A percentile compares a stretch with the other conserved stretches of the same genome.
Conservation (phyloP, 2,888 invertebrate genomes). For the Cenopis cana region DNA sequence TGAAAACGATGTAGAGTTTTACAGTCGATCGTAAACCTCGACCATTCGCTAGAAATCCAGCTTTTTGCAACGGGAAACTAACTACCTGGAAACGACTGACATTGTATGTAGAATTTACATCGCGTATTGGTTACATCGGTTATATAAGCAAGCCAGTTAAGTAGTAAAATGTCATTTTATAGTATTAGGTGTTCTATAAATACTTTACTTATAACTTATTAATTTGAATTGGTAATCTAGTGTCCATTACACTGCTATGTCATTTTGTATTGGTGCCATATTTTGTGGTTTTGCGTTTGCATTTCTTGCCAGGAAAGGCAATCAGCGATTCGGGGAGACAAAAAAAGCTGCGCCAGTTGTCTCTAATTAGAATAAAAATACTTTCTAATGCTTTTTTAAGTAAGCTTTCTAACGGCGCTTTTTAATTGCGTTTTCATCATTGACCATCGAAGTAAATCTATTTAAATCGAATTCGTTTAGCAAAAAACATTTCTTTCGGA, state of each 20-base stretch:
- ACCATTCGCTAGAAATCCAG: constrained; percentile 7
- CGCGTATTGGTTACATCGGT: constrained; percentile 1
- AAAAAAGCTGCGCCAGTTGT: not conserved
- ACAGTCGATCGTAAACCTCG: constrained; percentile 4
- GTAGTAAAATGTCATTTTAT: not conserved
- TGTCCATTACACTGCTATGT: not conserved
- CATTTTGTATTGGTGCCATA: not conserved
- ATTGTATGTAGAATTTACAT: constrained; percentile 18
- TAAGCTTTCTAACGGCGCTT: not conserved
- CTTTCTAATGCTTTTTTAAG: not conserved
- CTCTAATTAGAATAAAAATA: not conserved
- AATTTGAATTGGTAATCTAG: not conserved
- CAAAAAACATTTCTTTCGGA: no score
- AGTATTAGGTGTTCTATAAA: constrained; percentile 16
- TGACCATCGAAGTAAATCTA: no score
- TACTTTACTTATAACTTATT: no score
- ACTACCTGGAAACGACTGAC: constrained; percentile 1
- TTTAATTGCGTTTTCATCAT: not conserved
- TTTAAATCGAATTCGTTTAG: no score
- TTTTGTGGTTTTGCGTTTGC: not conserved
- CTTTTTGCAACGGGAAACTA: constrained; percentile 22
- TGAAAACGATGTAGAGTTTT: constrained; percentile 18
- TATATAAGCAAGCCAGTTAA: constrained; percentile 6
- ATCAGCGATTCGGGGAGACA: not conserved
- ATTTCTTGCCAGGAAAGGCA: not conserved